Conservation (phyloP, 2,888 invertebrate species). For the Mechanitis messenoides region DNA sequence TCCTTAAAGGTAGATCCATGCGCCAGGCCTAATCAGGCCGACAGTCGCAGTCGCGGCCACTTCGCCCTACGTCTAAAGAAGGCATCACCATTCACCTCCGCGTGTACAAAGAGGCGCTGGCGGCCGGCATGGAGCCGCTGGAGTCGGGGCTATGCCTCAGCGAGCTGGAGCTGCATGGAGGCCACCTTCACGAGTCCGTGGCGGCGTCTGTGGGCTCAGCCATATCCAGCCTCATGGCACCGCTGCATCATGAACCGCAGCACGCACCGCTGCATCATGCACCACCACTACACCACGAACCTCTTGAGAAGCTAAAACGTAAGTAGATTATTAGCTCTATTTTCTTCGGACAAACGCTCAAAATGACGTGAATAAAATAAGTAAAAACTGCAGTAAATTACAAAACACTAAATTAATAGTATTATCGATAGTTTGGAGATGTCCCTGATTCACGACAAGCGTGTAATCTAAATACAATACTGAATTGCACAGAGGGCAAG, state of each 20-base stretch:
- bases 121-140: slow-evolving; percentile 82
- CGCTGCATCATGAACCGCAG: slow-evolving; percentile 74
- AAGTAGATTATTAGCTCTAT: slow-evolving; percentile 55
- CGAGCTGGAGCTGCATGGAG: slow-evolving; percentile 78
- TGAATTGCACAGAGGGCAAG: slow-evolving; percentile 23
- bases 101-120: slow-evolving; percentile 77
- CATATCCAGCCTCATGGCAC: slow-evolving; percentile 75
- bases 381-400: too few species aligned
- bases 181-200: slow-evolving; percentile 72
- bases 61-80: slow-evolving; percentile 38
- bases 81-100: slow-evolving; percentile 74
- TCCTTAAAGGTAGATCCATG: slow-evolving; percentile 27
- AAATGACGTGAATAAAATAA: too few species aligned
- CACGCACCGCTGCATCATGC: slow-evolving; percentile 78
- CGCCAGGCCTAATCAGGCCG: slow-evolving; percentile 10
- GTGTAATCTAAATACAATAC: not conserved
- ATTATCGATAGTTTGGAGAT: not conserved
- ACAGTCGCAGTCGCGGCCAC: slow-evolving; percentile 35
- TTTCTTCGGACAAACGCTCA: too few species aligned
- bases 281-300: slow-evolving; percentile 81
- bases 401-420: too few species aligned
- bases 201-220: slow-evolving; percentile 73
- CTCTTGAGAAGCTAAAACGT: slow-evolving; percentile 87
- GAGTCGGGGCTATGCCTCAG: slow-evolving; percentile 84
- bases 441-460: not conserved